phyloP scores from a whole-genome alignment of 2,797 vertebrate species.

The Pseudomugil tenellus region DNA sequence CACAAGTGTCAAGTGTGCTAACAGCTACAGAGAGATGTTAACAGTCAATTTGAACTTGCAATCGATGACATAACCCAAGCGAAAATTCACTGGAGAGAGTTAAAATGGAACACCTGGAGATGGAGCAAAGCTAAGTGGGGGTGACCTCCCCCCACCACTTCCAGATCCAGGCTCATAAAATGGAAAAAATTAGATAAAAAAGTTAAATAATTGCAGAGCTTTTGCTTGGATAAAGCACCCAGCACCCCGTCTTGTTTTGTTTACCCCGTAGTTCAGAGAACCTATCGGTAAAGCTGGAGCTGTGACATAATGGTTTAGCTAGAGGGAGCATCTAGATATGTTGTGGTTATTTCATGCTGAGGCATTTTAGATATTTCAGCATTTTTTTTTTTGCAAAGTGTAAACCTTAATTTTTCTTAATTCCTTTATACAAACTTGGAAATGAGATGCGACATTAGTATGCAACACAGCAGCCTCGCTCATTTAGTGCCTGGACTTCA shows the following conservation, averaged over 20 bases:
- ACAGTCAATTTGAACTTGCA: slow-evolving; percentile 44
- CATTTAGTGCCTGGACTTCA: slow-evolving; percentile 12
- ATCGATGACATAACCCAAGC: slow-evolving; percentile 52
- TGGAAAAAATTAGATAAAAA: not conserved
- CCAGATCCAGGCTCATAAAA: slow-evolving; percentile 1
- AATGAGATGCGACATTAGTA: slow-evolving; percentile 1
- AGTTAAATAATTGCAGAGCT: slow-evolving; percentile 23
- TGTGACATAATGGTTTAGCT: not conserved
- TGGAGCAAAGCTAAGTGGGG: slow-evolving; percentile 1
- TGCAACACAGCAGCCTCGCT: not conserved
- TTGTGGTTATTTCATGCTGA: no score
- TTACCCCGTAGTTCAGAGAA: slow-evolving; percentile 5
- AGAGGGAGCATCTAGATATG: not conserved
- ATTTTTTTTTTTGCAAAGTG: not conserved
- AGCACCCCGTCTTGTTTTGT: not conserved
- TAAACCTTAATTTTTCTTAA: not conserved
- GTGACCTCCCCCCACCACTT: not conserved
- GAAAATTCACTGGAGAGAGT: slow-evolving; percentile 34
- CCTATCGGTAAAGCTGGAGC: not conserved
- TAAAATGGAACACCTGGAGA: slow-evolving; percentile 29
- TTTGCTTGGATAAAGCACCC: slow-evolving; percentile 7
- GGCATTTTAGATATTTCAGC: no score
- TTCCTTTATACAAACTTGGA: slow-evolving; percentile 5
- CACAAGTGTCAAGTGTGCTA: slow-evolving; percentile 48
- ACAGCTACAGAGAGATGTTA: slow-evolving; percentile 55